These are phyloP conservation scores for Rattus norvegicus DNA, from an alignment of 2,113 vertebrate species.

Conservation along the genomic window DNA sequence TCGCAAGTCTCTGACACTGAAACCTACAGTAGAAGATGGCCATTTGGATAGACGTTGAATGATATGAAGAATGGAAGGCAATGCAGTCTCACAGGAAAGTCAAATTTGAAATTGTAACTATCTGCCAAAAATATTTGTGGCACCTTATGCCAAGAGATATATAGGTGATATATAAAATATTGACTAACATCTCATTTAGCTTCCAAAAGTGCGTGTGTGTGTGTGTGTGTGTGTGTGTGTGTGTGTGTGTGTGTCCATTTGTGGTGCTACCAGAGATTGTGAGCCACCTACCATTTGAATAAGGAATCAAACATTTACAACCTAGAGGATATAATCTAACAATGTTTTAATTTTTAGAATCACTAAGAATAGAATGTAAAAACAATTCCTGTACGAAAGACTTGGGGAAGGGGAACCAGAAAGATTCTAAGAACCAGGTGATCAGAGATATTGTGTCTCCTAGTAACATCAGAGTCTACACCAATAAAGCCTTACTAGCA, in stretches of 20 bases:
- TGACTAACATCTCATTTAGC: neutral
- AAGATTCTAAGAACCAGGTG: neutral
- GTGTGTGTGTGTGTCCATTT: neutral
- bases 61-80: neutral
- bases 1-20: neutral
- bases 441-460: neutral
- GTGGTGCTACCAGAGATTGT: neutral
- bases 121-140: neutral
- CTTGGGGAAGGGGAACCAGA: neutral
- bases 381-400: neutral
- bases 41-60: neutral
- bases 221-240: neutral
- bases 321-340: too few species aligned
- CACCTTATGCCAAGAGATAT: neutral
- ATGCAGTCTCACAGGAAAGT: neutral
- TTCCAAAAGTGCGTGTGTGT: neutral
- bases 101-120: neutral
- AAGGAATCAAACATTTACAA: neutral
- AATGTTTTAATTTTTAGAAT: neutral
- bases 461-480: neutral
- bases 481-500: neutral
- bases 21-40: slow-evolving; percentile 17
- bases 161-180: neutral
- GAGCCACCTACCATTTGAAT: neutral
- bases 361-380: neutral